A percentile compares a stretch with the other conserved stretches of the same genome.
phyloP scores from a whole-genome alignment of 2,113 vertebrate genomes.

The Piaya cayana region DNA sequence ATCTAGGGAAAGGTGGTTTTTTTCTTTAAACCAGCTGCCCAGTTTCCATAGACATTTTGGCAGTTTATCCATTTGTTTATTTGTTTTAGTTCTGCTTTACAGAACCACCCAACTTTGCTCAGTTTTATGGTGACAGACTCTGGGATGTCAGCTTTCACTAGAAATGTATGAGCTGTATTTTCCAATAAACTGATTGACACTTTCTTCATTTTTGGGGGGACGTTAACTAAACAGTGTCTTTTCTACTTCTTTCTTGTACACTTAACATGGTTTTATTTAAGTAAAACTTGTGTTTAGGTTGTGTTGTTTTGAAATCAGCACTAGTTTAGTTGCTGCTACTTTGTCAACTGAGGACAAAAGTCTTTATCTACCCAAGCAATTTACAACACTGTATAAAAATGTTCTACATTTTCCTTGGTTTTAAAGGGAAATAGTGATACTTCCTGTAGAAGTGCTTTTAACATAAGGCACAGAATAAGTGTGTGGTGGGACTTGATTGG shows the following conservation, averaged over 20 bases:
- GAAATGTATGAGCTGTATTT: not conserved
- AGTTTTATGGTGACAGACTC: not conserved
- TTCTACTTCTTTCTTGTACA: not conserved
- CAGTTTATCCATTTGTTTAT: not conserved
- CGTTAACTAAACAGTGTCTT: not conserved
- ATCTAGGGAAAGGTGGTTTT: not conserved
- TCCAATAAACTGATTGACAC: not conserved
- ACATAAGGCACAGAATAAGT: not conserved
- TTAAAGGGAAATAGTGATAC: not conserved
- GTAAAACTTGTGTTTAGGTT: not conserved
- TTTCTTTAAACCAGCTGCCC: not conserved
- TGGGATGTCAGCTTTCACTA: not conserved
- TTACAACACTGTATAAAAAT: not conserved
- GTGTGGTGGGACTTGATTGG: not conserved
- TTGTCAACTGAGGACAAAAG: not conserved
- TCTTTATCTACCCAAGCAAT: not conserved
- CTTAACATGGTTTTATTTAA: not conserved
- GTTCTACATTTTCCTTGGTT: not conserved
- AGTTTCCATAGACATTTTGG: not conserved
- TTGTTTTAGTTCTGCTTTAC: not conserved
- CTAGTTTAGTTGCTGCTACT: not conserved
- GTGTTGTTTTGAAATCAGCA: not conserved
- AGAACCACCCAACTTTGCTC: not conserved
- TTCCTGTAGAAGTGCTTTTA: not conserved
- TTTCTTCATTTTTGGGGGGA: too few relatives aligned